These are phyloP conservation scores for Embidobia sp. DNA, from an alignment of 2,888 invertebrate genomes.

Conservation along the genomic window DNA sequence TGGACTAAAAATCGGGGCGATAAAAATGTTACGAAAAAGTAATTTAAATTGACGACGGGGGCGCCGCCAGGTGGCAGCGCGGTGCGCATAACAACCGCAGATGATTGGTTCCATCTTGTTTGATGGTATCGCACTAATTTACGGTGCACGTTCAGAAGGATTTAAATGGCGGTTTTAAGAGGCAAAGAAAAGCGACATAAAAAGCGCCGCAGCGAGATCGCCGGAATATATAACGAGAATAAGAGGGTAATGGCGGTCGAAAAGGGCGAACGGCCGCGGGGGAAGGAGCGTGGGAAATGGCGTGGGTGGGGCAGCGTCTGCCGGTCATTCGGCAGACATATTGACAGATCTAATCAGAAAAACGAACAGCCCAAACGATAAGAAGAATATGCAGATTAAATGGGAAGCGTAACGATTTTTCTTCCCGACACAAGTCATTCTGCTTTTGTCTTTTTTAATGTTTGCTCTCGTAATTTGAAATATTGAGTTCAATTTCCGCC, in stretches of 20 bases:
- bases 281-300: background rate
- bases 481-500: no score
- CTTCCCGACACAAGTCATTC: no score
- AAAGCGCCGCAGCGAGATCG: background rate
- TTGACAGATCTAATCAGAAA: slow-evolving; percentile 12
- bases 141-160: slow-evolving; percentile 34
- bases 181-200: slow-evolving; percentile 15
- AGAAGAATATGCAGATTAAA: no score
- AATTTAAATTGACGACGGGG: slow-evolving; percentile 7
- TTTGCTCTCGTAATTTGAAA: no score
- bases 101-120: slow-evolving; percentile 53
- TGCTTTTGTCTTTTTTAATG: no score
- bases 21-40: slow-evolving; percentile 26
- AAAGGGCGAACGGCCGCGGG: background rate
- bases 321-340: background rate
- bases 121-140: slow-evolving; percentile 47
- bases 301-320: background rate
- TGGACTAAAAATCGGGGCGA: no score
- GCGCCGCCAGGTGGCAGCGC: slow-evolving; percentile 27
- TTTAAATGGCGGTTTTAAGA: slow-evolving; percentile 31
- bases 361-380: background rate
- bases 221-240: background rate
- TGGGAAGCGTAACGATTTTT: no score
- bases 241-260: background rate
- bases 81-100: slow-evolving; percentile 21